phyloP scores from a whole-genome alignment of 2,888 invertebrate genomes.

The Diploptera punctata region DNA sequence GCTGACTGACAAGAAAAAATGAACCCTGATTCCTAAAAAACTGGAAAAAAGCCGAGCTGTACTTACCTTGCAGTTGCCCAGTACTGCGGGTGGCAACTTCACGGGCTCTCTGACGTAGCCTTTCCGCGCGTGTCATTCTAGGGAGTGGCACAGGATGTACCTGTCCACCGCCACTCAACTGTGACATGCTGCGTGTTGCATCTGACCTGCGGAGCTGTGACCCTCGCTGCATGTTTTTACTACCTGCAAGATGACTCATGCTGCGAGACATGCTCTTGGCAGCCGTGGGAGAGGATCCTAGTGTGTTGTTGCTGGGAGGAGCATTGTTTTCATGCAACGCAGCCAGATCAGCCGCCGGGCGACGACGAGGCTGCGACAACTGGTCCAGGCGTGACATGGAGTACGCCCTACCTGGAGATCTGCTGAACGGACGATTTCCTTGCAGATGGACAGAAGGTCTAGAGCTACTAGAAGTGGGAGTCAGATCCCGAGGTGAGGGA shows the following conservation, averaged over 20 bases:
- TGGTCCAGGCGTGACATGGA: slow-evolving; percentile 94
- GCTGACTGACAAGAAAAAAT: no score
- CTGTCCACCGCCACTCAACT: slow-evolving; percentile 49
- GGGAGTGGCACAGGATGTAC: slow-evolving; percentile 52
- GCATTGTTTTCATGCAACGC: slow-evolving; percentile 49
- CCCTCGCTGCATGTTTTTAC: slow-evolving; percentile 46
- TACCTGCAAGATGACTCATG: slow-evolving; percentile 71
- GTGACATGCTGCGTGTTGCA: slow-evolving; percentile 60
- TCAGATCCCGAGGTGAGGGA: slow-evolving; percentile 71
- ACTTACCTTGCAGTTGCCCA: slow-evolving; percentile 16
- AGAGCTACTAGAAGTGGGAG: slow-evolving; percentile 31
- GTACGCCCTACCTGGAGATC: slow-evolving; percentile 84
- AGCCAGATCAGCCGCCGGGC: slow-evolving; percentile 51
- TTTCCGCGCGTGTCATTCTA: slow-evolving; percentile 55
- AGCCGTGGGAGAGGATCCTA: slow-evolving; percentile 50
- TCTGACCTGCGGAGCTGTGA: slow-evolving; percentile 47
- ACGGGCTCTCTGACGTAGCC: slow-evolving; percentile 54
- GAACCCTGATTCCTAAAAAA: no score
- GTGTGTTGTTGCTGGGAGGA: slow-evolving; percentile 49
- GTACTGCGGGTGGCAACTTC: slow-evolving; percentile 46
- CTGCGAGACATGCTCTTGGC: slow-evolving; percentile 67
- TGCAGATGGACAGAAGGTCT: slow-evolving; percentile 29
- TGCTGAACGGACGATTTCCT: slow-evolving; percentile 51
- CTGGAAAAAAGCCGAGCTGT: background rate
- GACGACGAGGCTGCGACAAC: slow-evolving; percentile 74